Conservation (phyloP, 2,888 invertebrate genomes). For the Dryomyza anilis region DNA sequence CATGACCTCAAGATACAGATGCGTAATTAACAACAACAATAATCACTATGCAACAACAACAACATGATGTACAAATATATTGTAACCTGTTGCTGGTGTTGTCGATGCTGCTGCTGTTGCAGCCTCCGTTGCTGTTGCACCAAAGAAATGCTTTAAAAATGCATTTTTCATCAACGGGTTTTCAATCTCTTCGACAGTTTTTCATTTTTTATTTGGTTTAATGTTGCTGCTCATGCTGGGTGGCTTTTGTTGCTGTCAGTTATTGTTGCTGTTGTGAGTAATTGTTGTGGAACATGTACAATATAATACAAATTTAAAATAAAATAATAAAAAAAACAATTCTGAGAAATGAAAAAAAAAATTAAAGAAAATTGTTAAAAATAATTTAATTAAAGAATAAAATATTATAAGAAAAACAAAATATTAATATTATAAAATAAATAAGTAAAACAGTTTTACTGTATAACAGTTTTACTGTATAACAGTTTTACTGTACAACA, state of each 20-base stretch:
- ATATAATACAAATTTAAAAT: too few species aligned
- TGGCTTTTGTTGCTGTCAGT: neutral
- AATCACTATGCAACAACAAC: neutral
- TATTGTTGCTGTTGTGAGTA: neutral
- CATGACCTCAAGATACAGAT: constrained; percentile 1
- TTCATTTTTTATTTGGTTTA: neutral
- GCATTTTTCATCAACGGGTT: constrained; percentile 2
- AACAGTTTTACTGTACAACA: too few species aligned
- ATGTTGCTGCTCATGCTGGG: neutral
- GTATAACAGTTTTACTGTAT: too few species aligned
- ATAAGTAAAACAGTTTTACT: too few species aligned
- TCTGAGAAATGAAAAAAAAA: neutral
- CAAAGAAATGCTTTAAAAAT: neutral
- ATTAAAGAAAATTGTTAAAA: neutral
- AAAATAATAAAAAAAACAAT: too few species aligned
- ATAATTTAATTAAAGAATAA: too few species aligned
- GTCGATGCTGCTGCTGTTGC: neutral
- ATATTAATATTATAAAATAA: too few species aligned
- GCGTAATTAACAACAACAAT: constrained; percentile 1
- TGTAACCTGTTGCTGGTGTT: neutral
- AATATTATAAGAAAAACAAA: too few species aligned
- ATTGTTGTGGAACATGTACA: too few species aligned
- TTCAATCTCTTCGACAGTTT: neutral
- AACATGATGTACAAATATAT: neutral
- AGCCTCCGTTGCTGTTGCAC: neutral